phyloP scores from a whole-genome alignment of 2,888 invertebrate genomes.

The Ferrisia virgata region DNA sequence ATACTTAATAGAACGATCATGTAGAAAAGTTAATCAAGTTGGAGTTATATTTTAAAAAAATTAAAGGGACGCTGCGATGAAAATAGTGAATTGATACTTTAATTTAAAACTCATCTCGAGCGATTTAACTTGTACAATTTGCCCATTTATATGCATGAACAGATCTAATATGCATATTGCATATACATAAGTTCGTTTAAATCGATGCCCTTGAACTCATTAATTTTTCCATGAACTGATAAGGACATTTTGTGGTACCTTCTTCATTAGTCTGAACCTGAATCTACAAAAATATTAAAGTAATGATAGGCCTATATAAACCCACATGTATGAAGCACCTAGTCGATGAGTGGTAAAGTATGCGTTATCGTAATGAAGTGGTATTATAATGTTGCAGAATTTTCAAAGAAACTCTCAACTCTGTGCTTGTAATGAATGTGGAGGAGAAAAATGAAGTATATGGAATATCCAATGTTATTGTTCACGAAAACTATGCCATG shows the following conservation, averaged over 20 bases:
- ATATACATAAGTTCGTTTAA: too few species aligned
- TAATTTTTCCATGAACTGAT: neutral
- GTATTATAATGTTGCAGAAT: conserved; percentile 47
- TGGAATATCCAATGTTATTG: conserved; percentile 49
- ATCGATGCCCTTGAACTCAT: neutral
- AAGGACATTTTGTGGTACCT: neutral
- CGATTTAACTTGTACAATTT: too few species aligned
- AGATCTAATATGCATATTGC: neutral
- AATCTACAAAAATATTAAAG: neutral
- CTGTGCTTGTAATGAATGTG: conserved; percentile 48
- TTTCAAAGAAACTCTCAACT: conserved; percentile 49
- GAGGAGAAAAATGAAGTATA: conserved; percentile 38
- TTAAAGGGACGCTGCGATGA: too few species aligned
- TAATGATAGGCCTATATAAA: too few species aligned
- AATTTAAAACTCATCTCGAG: too few species aligned
- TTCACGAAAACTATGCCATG: conserved; percentile 49
- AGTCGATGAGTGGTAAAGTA: neutral
- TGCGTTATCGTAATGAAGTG: neutral
- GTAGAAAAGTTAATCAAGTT: too few species aligned
- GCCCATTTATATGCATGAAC: too few species aligned
- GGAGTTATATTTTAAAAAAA: too few species aligned
- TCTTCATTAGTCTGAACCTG: neutral
- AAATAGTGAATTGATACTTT: too few species aligned
- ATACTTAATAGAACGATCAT: too few species aligned
- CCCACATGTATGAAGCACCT: neutral